Evolutionary conservation across 2,888 invertebrate genomes (phyloP).

Genomic region (Neelides folsomi): DNA sequence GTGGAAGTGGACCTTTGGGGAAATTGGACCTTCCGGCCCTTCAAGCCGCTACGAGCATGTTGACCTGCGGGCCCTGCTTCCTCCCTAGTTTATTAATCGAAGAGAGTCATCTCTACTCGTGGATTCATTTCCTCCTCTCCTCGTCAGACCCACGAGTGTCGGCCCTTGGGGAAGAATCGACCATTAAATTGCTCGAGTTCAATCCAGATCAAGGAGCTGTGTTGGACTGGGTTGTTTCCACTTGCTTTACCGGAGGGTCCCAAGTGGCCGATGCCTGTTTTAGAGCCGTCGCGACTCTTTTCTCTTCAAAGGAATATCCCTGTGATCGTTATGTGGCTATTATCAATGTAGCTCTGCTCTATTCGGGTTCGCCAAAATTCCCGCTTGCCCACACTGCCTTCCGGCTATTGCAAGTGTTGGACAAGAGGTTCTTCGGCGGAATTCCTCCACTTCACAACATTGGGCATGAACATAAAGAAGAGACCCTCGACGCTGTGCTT

Average conservation of each 20-base stretch:
- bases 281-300: constrained; percentile 85
- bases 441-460: constrained; percentile 21
- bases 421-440: constrained; percentile 86
- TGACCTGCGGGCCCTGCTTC: constrained; percentile 93
- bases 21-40: constrained; percentile 44
- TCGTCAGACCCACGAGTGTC: constrained; percentile 50
- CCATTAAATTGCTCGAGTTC: constrained; percentile 71
- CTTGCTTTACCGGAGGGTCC: constrained; percentile 84
- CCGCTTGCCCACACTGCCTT: constrained; percentile 87
- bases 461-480: constrained; percentile 38
- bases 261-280: constrained; percentile 94
- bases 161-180: constrained; percentile 34
- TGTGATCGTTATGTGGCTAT: constrained; percentile 96
- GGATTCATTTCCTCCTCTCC: constrained; percentile 80
- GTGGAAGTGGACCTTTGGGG: constrained; percentile 28
- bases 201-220: constrained; percentile 84
- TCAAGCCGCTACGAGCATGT: constrained; percentile 86
- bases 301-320: constrained; percentile 94
- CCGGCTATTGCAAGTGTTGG: constrained; percentile 80
- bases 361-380: constrained; percentile 85
- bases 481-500: constrained; percentile 69
- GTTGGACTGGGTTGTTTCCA: constrained; percentile 94
- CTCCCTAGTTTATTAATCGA: constrained; percentile 70
- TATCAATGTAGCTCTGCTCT: constrained; percentile 91
- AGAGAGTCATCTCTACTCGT: constrained; percentile 82